Evolutionary conservation across 1,140 invertebrate species (phyloP).

Genomic region (Zaprionus capensis): DNA sequence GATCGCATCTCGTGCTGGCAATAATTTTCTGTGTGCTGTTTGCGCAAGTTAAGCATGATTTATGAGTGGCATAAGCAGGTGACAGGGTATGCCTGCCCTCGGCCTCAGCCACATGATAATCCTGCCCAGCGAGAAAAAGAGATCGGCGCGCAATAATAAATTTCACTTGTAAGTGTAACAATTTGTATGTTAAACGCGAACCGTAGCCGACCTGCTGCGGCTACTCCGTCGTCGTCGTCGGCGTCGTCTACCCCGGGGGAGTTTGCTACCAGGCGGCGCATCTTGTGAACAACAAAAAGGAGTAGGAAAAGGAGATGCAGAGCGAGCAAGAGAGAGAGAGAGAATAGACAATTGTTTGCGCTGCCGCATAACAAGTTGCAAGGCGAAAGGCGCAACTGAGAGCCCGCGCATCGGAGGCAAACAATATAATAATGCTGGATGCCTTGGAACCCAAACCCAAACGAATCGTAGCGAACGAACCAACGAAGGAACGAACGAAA

Average conservation of each 20-base stretch:
- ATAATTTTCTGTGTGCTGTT: slow-evolving; percentile 42
- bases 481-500: slow-evolving; percentile 68
- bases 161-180: slow-evolving; percentile 83
- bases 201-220: slow-evolving; percentile 10
- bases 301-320: slow-evolving; percentile 1
- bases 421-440: slow-evolving; percentile 77
- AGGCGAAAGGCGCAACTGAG: slow-evolving; percentile 49
- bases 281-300: slow-evolving; percentile 11
- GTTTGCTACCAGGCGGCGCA: slow-evolving; percentile 7
- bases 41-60: slow-evolving; percentile 72
- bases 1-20: slow-evolving; percentile 46
- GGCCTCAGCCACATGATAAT: slow-evolving; percentile 32
- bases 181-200: slow-evolving; percentile 83
- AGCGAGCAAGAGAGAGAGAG: slow-evolving; percentile 48
- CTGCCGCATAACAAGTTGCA: slow-evolving; percentile 76
- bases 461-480: slow-evolving; percentile 35
- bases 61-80: slow-evolving; percentile 63
- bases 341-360: slow-evolving; percentile 80
- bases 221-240: neutral
- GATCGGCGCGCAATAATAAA: slow-evolving; percentile 73
- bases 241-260: slow-evolving; percentile 21
- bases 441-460: slow-evolving; percentile 13
- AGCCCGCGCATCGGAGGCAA: slow-evolving; percentile 30
- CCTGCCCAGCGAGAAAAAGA: slow-evolving; percentile 50
- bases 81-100: slow-evolving; percentile 47